These are phyloP conservation scores for Melikaiella ostensackeni DNA, from an alignment of 2,888 invertebrate species.

Conservation along the genomic window DNA sequence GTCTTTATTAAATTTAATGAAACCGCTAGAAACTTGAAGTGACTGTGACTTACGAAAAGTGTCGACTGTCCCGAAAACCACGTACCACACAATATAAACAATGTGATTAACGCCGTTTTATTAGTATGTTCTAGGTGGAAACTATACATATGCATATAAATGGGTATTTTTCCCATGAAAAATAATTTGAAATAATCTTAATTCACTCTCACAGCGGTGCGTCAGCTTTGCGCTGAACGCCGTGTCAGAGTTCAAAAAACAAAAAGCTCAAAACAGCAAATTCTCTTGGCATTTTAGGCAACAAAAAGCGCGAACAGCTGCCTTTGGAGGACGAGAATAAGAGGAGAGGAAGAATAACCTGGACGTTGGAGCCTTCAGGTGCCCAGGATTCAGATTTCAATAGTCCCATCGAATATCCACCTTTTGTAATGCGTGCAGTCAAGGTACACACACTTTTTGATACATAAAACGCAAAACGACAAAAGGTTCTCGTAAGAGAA, in stretches of 20 bases:
- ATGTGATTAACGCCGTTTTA: constrained; percentile 56
- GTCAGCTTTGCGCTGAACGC: constrained; percentile 40
- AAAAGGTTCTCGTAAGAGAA: constrained; percentile 31
- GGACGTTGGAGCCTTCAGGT: constrained; percentile 71
- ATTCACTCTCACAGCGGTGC: constrained; percentile 17
- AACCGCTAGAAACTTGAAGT: background rate
- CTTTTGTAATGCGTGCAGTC: constrained; percentile 75
- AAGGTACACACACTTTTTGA: constrained; percentile 68
- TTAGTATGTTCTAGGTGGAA: constrained; percentile 63
- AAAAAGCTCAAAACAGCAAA: constrained; percentile 34
- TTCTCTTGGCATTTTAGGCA: constrained; percentile 70
- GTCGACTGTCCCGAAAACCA: background rate
- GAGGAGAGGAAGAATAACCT: constrained; percentile 67
- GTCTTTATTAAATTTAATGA: background rate
- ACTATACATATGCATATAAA: constrained; percentile 41
- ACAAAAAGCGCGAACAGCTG: constrained; percentile 68
- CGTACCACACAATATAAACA: background rate
- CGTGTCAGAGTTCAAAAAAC: constrained; percentile 33
- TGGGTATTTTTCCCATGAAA: constrained; percentile 42
- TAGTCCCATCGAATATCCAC: constrained; percentile 71
- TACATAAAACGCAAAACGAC: constrained; percentile 36
- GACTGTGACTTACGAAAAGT: constrained; percentile 9
- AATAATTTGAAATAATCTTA: constrained; percentile 38
- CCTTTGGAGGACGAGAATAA: constrained; percentile 64
- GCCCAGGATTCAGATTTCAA: constrained; percentile 70